Conservation (phyloP, 2,113 vertebrate genomes). For the Varanus salvator region DNA sequence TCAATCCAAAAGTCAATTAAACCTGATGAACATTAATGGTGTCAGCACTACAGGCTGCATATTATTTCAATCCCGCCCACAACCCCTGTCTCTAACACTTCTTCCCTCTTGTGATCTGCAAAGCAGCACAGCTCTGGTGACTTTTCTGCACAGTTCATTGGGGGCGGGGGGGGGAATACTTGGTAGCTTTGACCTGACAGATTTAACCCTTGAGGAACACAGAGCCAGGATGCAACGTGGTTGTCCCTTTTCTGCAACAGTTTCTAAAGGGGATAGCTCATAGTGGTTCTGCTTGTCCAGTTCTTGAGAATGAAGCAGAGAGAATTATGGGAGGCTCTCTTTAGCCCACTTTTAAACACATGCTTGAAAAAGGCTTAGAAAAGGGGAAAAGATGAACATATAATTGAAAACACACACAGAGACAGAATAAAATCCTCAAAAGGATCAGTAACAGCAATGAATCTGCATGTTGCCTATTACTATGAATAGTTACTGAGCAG, state of each 20-base stretch:
- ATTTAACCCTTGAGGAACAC: neutral
- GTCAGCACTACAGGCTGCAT: neutral
- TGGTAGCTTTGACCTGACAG: neutral
- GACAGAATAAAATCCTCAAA: neutral
- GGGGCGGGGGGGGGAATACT: neutral
- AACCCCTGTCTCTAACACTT: neutral
- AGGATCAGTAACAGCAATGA: too few relatives aligned
- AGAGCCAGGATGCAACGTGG: rapidly evolving
- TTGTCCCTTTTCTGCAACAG: neutral
- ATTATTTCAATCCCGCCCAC: neutral
- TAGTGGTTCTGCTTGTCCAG: neutral
- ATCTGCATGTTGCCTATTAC: neutral
- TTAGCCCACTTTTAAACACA: neutral
- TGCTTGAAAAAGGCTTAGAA: neutral
- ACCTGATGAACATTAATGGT: neutral
- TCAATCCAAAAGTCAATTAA: neutral
- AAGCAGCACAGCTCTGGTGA: neutral
- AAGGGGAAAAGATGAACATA: neutral
- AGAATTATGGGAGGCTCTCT: neutral
- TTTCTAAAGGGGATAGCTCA: neutral
- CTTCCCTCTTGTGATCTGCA: neutral
- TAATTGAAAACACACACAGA: neutral
- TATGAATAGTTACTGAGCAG: neutral
- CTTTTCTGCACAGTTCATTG: neutral
- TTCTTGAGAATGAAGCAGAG: neutral